Conservation (phyloP, 2,888 invertebrate species). For the Diploptera punctata region DNA sequence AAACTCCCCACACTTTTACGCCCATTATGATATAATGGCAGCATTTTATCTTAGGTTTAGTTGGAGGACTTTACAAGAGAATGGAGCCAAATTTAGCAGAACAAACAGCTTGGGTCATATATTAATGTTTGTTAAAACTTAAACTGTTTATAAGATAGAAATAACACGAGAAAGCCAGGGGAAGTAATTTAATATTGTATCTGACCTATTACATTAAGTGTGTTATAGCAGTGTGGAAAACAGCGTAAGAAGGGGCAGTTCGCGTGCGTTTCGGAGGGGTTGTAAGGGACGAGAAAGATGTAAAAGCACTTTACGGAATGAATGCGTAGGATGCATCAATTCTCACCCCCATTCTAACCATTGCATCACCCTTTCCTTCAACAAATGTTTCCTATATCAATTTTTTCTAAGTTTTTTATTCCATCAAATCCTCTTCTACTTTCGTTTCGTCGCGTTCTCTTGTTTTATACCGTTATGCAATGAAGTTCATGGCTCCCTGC, state of each 20-base stretch:
- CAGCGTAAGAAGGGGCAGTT: conserved; percentile 8
- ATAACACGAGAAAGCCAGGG: not conserved
- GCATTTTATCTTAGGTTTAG: too few species aligned
- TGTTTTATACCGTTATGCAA: not conserved
- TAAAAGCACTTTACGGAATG: conserved; percentile 23
- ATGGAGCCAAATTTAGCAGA: conserved; percentile 13
- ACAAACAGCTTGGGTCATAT: not conserved
- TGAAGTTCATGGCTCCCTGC: not conserved
- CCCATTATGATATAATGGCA: too few species aligned
- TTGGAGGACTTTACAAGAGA: not conserved
- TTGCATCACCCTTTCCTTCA: not conserved
- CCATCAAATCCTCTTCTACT: not conserved
- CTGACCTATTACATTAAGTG: conserved; percentile 28
- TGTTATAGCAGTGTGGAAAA: not conserved
- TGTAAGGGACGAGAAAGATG: not conserved
- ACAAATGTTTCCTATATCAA: not conserved
- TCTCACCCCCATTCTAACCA: not conserved
- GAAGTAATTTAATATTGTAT: conserved; percentile 19
- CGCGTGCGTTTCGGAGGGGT: not conserved
- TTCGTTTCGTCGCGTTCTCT: not conserved
- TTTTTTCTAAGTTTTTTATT: not conserved
- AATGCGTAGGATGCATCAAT: conserved; percentile 8
- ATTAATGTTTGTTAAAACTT: conserved; percentile 28
- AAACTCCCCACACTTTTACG: too few species aligned
- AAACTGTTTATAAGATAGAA: not conserved